Conservation (phyloP, 1,140 invertebrate species). For the Arion vulgaris region DNA sequence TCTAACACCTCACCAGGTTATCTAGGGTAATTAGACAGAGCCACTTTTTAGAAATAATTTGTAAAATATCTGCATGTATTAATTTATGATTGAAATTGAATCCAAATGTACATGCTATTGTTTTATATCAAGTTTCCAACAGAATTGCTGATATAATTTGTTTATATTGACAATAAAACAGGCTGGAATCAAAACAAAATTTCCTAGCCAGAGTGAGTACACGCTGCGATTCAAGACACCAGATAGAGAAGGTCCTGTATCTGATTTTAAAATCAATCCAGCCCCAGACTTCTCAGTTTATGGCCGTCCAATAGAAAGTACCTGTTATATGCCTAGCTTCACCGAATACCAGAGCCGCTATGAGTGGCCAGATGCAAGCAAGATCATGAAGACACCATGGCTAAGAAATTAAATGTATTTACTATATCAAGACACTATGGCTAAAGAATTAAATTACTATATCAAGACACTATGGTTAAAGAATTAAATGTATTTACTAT, state of each 20-base stretch:
- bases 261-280: constrained; percentile 69
- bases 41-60: too few species aligned
- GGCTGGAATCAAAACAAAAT: constrained; percentile 70
- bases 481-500: too few species aligned
- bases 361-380: constrained; percentile 67
- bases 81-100: too few species aligned
- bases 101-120: too few species aligned
- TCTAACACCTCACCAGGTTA: too few species aligned
- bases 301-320: constrained; percentile 61
- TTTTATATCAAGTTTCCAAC: too few species aligned
- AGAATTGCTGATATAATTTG: too few species aligned
- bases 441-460: too few species aligned
- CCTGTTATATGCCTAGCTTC: constrained; percentile 51
- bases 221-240: constrained; percentile 62
- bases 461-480: too few species aligned
- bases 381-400: constrained; percentile 69
- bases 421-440: too few species aligned
- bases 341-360: constrained; percentile 70
- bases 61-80: too few species aligned
- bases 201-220: constrained; percentile 70
- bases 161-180: neutral
- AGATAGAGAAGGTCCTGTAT: constrained; percentile 50
- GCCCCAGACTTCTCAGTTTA: constrained; percentile 65
- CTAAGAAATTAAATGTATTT: constrained; percentile 47
- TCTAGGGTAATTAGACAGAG: too few species aligned